Conservation (phyloP, 1,140 invertebrate species). For the Drosophila ironensis region DNA sequence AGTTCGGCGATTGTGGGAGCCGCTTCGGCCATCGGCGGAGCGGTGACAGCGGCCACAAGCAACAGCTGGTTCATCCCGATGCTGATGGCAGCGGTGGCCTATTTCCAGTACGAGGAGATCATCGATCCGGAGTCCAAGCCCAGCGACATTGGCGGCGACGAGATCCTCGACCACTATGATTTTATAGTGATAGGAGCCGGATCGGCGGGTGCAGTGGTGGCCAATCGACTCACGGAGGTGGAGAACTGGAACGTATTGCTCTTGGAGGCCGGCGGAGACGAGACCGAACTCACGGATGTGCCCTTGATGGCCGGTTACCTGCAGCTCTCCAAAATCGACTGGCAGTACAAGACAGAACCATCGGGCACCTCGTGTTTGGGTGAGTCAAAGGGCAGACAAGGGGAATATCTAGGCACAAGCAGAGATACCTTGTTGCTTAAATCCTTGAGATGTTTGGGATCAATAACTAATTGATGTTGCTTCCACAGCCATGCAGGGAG, state of each 20-base stretch:
- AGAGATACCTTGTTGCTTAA: background rate
- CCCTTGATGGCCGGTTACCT: constrained; percentile 93
- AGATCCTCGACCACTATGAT: constrained; percentile 88
- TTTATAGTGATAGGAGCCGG: constrained; percentile 96
- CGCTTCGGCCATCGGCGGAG: constrained; percentile 84
- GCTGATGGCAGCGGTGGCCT: constrained; percentile 89
- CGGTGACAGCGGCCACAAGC: constrained; percentile 83
- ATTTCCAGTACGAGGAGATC: constrained; percentile 90
- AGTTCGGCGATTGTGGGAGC: constrained; percentile 83
- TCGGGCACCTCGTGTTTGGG: constrained; percentile 92
- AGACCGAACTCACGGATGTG: constrained; percentile 94
- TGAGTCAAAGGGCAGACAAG: constrained; percentile 64
- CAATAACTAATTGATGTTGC: too few species aligned
- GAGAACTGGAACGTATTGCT: constrained; percentile 91
- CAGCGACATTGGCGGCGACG: constrained; percentile 86
- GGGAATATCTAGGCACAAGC: too few species aligned
- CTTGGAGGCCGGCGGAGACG: constrained; percentile 95
- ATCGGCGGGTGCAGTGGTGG: constrained; percentile 96
- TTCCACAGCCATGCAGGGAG: constrained; percentile 88
- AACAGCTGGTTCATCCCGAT: constrained; percentile 89
- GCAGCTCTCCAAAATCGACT: constrained; percentile 93
- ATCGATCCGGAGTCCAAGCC: constrained; percentile 89
- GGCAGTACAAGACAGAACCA: constrained; percentile 96
- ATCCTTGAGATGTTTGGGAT: too few species aligned
- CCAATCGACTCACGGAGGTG: constrained; percentile 91